These are phyloP conservation scores for Pheucticus melanocephalus DNA, from an alignment of 2,113 vertebrate species.

Conservation along the genomic window DNA sequence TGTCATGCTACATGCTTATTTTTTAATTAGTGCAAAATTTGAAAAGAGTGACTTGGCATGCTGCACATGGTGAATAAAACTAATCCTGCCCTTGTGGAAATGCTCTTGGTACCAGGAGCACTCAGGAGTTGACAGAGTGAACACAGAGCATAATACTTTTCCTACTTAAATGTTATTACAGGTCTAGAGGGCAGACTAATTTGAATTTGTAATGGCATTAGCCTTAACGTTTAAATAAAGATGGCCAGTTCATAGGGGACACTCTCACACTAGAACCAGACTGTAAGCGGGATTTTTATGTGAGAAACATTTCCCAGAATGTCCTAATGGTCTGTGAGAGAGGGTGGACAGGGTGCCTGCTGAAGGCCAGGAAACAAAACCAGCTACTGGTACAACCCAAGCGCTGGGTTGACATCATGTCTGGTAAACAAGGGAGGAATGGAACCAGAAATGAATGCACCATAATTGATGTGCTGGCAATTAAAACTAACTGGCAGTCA, in stretches of 20 bases:
- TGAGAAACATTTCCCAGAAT: background rate
- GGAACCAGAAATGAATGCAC: slow-evolving; percentile 39
- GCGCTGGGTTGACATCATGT: slow-evolving; percentile 11
- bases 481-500: background rate
- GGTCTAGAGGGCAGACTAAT: background rate
- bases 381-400: background rate
- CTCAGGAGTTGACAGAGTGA: background rate
- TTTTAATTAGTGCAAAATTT: background rate
- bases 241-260: background rate
- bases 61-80: background rate
- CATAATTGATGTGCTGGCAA: slow-evolving; percentile 37
- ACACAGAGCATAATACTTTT: background rate
- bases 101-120: background rate
- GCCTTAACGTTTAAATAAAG: background rate
- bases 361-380: background rate
- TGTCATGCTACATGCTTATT: background rate
- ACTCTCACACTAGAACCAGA: background rate
- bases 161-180: background rate
- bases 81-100: background rate
- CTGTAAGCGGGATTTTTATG: background rate
- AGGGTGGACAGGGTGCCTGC: background rate
- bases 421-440: slow-evolving; percentile 46
- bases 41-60: background rate
- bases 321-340: background rate
- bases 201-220: background rate